Base-by-base conservation (phyloP, 2,888 invertebrate species). In the Drosophila maculinotata region DNA sequence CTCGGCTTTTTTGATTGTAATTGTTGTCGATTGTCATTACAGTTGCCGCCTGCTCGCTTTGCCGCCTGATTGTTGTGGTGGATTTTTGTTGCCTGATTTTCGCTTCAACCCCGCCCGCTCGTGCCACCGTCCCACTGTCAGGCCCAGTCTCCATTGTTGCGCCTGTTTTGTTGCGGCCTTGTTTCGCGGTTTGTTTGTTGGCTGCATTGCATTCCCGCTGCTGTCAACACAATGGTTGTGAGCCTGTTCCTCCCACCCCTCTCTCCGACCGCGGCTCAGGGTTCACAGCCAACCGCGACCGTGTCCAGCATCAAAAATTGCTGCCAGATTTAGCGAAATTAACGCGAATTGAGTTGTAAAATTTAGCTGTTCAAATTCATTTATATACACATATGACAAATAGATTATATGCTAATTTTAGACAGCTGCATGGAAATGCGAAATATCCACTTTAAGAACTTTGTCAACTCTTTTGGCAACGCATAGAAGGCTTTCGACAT, bases 1-100 rank as follows among this genome's bases (percentile, higher is more conserved):
- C 54, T 66, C 57, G 60, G 80, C 83, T 86, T 84, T 81, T 81
- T 79, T 81, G 87, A 82, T 87, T 85, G 87, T 82, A 82, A 82
- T 82, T 82, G 87, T 82, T 82, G 87, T 82, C 87, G 86, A 82
- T 82, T 82, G 81, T 85, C 81, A 82, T 87, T 87, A 87, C 87
- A 66, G 73, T 78, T 81, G 75, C 76, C 69, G 76, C 48, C 59
- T 62, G 48, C 56, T 38, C 53, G 38, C 54, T 56, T 35, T 30
- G 44, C 71, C 54, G 41, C 70, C 60, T 48, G 63, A 75, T 75
- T 73, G 86, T 66, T 68, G 66, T 47, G 77, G 80, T 53, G 30
- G 57, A 86, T 76, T 77, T 77, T 83, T 84, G 78, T 66, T 68
- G 68, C 80, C 77, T 78, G 79, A 84, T 74, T 79, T 77, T 74